Percentiles rank a stretch among this genome's conserved stretches.
Evolutionary conservation across 2,888 invertebrate genomes (phyloP).

Genomic region (Drosophila eohydei): DNA sequence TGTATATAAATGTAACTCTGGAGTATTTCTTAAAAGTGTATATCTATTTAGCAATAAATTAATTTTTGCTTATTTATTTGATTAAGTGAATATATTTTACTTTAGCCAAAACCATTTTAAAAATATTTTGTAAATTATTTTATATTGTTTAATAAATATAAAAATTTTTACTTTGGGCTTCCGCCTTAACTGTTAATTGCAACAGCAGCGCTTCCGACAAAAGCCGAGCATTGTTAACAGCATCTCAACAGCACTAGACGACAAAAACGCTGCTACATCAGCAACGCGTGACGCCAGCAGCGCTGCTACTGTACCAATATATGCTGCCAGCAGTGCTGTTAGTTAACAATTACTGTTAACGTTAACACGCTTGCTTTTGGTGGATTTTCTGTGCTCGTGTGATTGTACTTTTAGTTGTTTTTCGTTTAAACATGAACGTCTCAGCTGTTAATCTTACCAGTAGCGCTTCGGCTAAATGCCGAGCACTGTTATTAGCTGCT

Average conservation of each 20-base stretch:
- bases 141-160: background rate
- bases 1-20: background rate
- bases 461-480: no score
- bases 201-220: slow-evolving; percentile 3
- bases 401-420: no score
- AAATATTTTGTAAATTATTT: background rate
- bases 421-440: no score
- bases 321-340: slow-evolving; percentile 26
- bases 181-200: slow-evolving; percentile 27
- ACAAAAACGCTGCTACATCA: background rate
- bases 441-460: no score
- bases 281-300: slow-evolving; percentile 2
- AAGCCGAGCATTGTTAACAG: slow-evolving; percentile 3
- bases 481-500: no score
- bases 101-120: background rate
- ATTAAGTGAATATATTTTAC: background rate
- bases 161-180: slow-evolving; percentile 35
- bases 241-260: background rate
- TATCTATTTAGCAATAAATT: background rate
- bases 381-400: slow-evolving; percentile 17
- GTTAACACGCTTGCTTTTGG: background rate
- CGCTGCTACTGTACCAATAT: background rate
- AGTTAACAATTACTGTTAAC: slow-evolving; percentile 20
- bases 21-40: background rate
- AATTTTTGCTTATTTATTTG: background rate